Conservation (phyloP, 2,888 invertebrate genomes). For the Scaptomyza tumidula region DNA sequence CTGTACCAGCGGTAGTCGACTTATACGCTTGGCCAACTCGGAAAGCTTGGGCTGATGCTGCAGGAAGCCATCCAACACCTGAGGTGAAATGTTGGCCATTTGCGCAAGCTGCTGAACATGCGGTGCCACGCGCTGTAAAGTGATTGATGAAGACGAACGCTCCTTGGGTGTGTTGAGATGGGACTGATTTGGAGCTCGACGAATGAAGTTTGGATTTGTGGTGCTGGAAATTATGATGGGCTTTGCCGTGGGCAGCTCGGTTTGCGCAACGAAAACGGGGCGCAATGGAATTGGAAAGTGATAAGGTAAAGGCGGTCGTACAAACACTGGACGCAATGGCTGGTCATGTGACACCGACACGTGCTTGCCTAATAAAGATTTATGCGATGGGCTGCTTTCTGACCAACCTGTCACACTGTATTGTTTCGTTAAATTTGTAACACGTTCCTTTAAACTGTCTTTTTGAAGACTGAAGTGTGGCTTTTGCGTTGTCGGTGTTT, state of each 20-base stretch:
- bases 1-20: slow-evolving; percentile 68
- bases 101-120: slow-evolving; percentile 67
- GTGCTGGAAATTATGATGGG: slow-evolving; percentile 1
- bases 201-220: neutral
- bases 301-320: slow-evolving; percentile 70
- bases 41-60: slow-evolving; percentile 75
- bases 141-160: neutral
- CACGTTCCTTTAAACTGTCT: slow-evolving; percentile 59
- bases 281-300: slow-evolving; percentile 78
- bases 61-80: slow-evolving; percentile 64
- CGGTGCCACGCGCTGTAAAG: slow-evolving; percentile 45
- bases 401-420: slow-evolving; percentile 61
- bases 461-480: slow-evolving; percentile 1
- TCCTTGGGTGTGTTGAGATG: slow-evolving; percentile 74
- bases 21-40: slow-evolving; percentile 70
- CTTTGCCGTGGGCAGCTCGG: neutral
- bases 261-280: slow-evolving; percentile 15
- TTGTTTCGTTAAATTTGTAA: slow-evolving; percentile 66
- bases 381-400: slow-evolving; percentile 19
- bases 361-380: slow-evolving; percentile 30
- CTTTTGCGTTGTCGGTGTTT: slow-evolving; percentile 16
- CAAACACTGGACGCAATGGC: slow-evolving; percentile 42
- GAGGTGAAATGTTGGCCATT: slow-evolving; percentile 62
- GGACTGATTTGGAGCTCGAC: slow-evolving; percentile 11
- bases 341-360: slow-evolving; percentile 38